phyloP scores from a whole-genome alignment of 1,140 invertebrate species.

The Ooceraea biroi region DNA sequence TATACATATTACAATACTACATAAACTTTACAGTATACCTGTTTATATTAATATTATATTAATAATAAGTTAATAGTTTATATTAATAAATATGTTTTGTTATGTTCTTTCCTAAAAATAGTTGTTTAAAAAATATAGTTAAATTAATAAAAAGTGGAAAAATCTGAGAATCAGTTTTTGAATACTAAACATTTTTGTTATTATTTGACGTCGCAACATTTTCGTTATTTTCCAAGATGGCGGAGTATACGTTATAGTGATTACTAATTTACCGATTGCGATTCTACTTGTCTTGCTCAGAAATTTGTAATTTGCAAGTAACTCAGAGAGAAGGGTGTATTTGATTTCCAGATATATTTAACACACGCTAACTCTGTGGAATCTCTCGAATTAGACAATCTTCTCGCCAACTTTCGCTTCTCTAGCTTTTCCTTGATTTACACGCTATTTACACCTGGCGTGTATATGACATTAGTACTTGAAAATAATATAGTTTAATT shows the following conservation, averaged over 20 bases:
- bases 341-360: neutral
- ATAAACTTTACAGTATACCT: neutral
- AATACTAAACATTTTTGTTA: neutral
- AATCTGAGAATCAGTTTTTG: neutral
- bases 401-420: slow-evolving; percentile 26
- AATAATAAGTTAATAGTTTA: too few species aligned
- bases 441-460: neutral
- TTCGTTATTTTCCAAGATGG: neutral
- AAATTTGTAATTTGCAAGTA: slow-evolving; percentile 5
- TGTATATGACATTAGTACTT: neutral
- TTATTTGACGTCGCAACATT: neutral
- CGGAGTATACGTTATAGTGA: neutral
- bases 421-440: slow-evolving; percentile 9
- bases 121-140: too few species aligned
- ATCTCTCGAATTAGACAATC: neutral
- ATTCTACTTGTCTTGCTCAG: neutral
- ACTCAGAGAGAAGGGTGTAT: neutral
- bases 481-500: neutral
- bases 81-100: too few species aligned
- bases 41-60: too few species aligned
- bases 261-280: neutral
- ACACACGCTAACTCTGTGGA: neutral
- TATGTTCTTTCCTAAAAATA: too few species aligned
- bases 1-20: too few species aligned
- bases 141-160: neutral